A percentile compares a stretch with the other conserved stretches of the same genome.
phyloP scores from a whole-genome alignment of 37 sponge, comb jelly and placozoan genomes.

The Crambe crambe region DNA sequence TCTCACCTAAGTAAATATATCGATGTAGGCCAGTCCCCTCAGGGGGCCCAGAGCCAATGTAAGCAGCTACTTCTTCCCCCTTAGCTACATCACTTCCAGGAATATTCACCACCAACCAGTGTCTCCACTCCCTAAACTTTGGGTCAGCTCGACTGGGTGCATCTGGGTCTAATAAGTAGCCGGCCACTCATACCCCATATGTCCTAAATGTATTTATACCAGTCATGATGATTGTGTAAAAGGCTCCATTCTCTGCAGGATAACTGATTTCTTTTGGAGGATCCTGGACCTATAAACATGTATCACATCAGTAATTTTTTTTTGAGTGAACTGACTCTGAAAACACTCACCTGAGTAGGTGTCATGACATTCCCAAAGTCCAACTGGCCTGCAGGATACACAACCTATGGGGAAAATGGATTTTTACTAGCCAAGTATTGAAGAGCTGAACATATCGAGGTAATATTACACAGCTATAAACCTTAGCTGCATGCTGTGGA shows the following conservation, averaged over 20 bases:
- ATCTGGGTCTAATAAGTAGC: constrained; percentile 72
- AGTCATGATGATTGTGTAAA: constrained; percentile 71
- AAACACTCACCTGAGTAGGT: constrained; percentile 55
- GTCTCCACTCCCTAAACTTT: constrained; percentile 75
- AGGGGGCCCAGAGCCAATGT: constrained; percentile 83
- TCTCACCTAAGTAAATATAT: constrained; percentile 64
- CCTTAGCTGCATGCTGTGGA: not conserved
- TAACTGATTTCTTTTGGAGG: constrained; percentile 54
- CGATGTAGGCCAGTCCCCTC: constrained; percentile 80
- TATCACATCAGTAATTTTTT: not conserved
- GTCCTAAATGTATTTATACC: constrained; percentile 38
- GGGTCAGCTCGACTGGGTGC: constrained; percentile 79
- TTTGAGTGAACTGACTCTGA: too few relatives aligned
- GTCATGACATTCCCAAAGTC: constrained; percentile 72
- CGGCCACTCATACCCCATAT: not conserved
- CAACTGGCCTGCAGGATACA: not conserved
- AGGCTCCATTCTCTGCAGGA: constrained; percentile 57
- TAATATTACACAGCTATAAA: not conserved
- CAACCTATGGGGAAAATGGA: too few relatives aligned
- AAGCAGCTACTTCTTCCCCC: constrained; percentile 57
- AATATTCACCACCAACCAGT: constrained; percentile 88
- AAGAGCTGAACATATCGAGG: not conserved
- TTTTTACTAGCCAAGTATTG: not conserved
- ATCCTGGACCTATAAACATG: constrained; percentile 34
- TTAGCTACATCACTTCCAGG: constrained; percentile 59